A percentile compares a stretch with the other conserved stretches of the same genome.
These are phyloP conservation scores for Australoheros scitulus DNA, from an alignment of 2,113 vertebrate species.

Conservation along the genomic window DNA sequence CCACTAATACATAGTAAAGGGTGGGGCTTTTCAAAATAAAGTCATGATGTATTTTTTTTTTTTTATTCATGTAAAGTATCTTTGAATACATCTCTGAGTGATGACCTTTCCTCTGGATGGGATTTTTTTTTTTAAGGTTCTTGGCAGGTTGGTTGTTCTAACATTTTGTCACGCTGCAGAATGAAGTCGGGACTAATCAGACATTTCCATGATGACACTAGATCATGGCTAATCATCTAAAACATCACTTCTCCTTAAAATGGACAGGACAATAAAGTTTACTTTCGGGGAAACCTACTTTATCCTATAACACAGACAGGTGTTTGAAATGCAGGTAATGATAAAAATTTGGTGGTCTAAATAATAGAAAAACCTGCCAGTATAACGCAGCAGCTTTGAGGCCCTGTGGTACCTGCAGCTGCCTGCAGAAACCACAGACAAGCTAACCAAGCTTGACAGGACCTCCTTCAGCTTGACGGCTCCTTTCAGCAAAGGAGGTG, in stretches of 20 bases:
- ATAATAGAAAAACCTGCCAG: neutral
- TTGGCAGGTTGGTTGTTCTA: no score
- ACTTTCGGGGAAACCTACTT: neutral
- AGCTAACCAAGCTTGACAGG: no score
- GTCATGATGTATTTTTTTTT: no score
- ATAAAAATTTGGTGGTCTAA: neutral
- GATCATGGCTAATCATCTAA: neutral
- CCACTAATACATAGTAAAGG: neutral
- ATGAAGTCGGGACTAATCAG: neutral
- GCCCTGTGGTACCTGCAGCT: neutral
- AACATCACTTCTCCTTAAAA: neutral
- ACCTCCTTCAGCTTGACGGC: accelerated
- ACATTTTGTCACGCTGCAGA: no score
- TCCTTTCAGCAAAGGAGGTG: neutral
- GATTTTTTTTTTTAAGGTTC: no score
- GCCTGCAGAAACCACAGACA: accelerated
- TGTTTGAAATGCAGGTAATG: neutral
- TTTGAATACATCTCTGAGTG: no score
- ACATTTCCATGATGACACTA: neutral
- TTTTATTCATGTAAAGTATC: no score
- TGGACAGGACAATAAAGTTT: accelerated
- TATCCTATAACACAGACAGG: neutral
- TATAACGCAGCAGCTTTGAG: neutral
- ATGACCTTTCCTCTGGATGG: no score
- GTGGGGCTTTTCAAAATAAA: neutral